Base-by-base conservation (phyloP, 2,113 vertebrate species). In the Laterallus jamaicensis region DNA sequence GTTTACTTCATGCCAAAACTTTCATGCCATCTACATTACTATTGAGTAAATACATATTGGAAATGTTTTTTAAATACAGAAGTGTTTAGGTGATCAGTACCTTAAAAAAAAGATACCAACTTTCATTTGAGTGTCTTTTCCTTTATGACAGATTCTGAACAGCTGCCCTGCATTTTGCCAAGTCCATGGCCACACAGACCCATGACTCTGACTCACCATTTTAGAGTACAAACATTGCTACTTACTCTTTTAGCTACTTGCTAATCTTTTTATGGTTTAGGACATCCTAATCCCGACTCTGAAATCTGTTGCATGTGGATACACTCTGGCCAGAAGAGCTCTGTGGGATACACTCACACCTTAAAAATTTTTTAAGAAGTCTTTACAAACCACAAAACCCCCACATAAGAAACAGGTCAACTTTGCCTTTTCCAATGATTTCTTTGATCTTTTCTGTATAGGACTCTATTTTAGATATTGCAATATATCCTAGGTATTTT, bases 131-230 rank as follows among this genome's bases (percentile, higher is more conserved):
- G 17, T 69, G n/a, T 31, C 39, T 76, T 22, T 87, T 17, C 21
- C n/a, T 67, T 60, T 26, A 50, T 25, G 64, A 35, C 47, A 82
- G 39, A 49, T 70, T 52, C 55, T 67, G 37, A 95, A 70, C 28
- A 70, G 64, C 60, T 89, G 54, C 28, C 77, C 80, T 83, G 29
- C 18, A 44, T 85, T 82, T 86, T 92, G n/a, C 52, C 67, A 94
- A 73, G n/a, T 64, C 64, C 5, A 1, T 32, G 66, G 83, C 69
- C 64, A 67, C 39, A 52, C 37, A 79, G 32, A 60, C 64, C 39
- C 80, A 90, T 88, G 79, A 93, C 83, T 83, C 80, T 95, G 95
- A 95, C 66, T 97, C 95, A 96, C 17, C 14, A 54, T 75, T 92
- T 42, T 19, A 78, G 26, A 64, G 14, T 58, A 66, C 52, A 64